These are phyloP conservation scores for Ifrita kowaldi DNA, from an alignment of 2,113 vertebrate genomes.

Conservation along the genomic window DNA sequence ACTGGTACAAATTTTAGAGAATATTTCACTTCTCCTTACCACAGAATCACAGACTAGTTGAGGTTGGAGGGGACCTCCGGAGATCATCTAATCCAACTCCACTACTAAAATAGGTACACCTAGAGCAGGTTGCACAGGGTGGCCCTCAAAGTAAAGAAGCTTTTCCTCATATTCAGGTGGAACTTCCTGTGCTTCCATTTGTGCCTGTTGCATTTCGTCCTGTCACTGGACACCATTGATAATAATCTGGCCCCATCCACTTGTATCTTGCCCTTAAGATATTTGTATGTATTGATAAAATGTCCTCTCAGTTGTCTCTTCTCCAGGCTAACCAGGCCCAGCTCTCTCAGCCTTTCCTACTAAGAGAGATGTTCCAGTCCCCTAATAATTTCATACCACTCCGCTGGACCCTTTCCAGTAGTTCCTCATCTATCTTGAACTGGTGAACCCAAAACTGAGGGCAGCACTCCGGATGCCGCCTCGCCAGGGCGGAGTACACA, in stretches of 20 bases:
- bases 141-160: neutral
- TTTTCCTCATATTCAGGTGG: neutral
- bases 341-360: neutral
- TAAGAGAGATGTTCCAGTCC: neutral
- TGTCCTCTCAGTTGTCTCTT: neutral
- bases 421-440: neutral
- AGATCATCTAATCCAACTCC: neutral
- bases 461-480: rapidly evolving
- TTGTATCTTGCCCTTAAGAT: neutral
- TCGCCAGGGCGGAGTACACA: neutral
- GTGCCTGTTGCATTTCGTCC: neutral
- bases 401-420: neutral
- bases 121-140: neutral
- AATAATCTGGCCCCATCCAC: neutral
- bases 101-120: neutral
- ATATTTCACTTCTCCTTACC: neutral
- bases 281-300: neutral
- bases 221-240: neutral
- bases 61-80: neutral
- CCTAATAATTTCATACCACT: neutral
- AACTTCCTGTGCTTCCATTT: neutral
- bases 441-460: neutral
- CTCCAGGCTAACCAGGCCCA: neutral
- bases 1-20: neutral
- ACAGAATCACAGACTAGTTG: neutral